Conservation (phyloP, 2,797 vertebrate species). For the Oophaga sylvatica region DNA sequence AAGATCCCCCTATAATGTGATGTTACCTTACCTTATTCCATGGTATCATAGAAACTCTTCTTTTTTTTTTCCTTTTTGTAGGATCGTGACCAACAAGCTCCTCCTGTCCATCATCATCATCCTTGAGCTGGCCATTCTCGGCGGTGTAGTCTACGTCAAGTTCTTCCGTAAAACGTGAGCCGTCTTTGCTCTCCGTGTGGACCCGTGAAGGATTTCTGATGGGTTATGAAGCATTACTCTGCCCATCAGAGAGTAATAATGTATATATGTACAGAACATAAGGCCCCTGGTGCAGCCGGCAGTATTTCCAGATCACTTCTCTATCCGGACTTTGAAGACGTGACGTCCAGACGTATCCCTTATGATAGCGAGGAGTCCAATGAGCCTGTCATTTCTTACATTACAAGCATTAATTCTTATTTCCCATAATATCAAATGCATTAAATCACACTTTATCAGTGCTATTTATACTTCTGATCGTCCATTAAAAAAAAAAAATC, state of each 20-base stretch:
- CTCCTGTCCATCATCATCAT: slow-evolving; percentile 89
- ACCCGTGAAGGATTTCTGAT: not conserved
- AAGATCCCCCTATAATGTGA: too few species aligned
- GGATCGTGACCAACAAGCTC: slow-evolving; percentile 92
- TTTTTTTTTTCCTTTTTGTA: slow-evolving; percentile 66
- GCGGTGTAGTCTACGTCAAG: slow-evolving; percentile 90
- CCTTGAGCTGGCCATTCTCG: slow-evolving; percentile 90
- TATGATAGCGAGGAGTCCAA: not conserved
- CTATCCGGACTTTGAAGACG: not conserved
- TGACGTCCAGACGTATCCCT: not conserved
- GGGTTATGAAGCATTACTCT: not conserved
- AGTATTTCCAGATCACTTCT: not conserved
- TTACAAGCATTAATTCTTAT: not conserved
- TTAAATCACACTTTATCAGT: not conserved
- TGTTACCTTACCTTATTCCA: not conserved
- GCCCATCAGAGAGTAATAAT: not conserved
- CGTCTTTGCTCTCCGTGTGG: not conserved
- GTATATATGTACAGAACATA: not conserved
- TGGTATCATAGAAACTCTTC: not conserved
- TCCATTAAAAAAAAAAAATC: not conserved
- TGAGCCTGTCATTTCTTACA: not conserved
- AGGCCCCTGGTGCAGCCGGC: not conserved
- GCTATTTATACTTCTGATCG: not conserved
- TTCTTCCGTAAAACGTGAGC: slow-evolving; percentile 83
- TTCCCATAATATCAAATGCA: not conserved